A percentile compares a stretch with the other conserved stretches of the same genome.
phyloP scores from a whole-genome alignment of 2,888 invertebrate species.

The Adineta ricciae region DNA sequence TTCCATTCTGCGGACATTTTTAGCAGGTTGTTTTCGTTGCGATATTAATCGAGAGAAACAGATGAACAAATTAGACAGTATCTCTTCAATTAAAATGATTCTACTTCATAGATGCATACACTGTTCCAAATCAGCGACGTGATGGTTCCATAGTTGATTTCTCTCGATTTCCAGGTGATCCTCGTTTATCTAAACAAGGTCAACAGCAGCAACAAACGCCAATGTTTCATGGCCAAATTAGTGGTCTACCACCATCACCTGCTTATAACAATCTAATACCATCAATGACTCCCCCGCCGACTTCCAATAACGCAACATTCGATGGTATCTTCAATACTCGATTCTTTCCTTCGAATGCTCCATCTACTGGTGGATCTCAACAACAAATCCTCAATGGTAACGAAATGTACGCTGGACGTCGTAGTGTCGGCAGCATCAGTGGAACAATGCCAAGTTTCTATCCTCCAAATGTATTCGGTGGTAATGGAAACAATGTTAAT shows the following conservation, averaged over 20 bases:
- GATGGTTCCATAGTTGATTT: background rate
- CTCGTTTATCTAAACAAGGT: background rate
- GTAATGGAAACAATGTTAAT: background rate
- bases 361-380: background rate
- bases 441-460: background rate
- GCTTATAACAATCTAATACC: background rate
- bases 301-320: background rate
- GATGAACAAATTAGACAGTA: too few relatives aligned
- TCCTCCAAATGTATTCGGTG: slow-evolving; percentile 6
- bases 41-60: too few relatives aligned
- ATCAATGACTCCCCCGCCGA: background rate
- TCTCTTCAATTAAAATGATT: background rate
- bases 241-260: slow-evolving; percentile 18
- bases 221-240: background rate
- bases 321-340: background rate
- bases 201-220: background rate
- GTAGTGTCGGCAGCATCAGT: background rate
- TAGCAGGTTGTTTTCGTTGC: too few relatives aligned
- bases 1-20: too few relatives aligned
- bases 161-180: background rate
- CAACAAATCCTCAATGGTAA: background rate
- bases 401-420: background rate
- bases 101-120: background rate
- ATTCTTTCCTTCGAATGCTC: background rate
- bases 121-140: slow-evolving; percentile 3